Conservation (phyloP, 2,113 vertebrate species). For the Mobula birostris region DNA sequence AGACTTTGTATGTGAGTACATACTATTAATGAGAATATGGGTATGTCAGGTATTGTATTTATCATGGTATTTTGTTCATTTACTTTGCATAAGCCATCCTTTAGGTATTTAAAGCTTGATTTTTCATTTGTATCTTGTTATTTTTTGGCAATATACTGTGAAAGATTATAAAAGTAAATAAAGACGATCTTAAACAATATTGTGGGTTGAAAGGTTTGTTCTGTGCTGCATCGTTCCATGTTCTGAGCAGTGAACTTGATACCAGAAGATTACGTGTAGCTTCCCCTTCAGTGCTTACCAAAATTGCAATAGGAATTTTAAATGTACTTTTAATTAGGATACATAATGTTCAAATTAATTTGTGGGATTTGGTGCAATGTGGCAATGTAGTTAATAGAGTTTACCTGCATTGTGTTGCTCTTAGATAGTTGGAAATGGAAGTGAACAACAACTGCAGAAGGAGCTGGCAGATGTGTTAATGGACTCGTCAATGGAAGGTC, state of each 20-base stretch:
- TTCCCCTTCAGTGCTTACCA: not conserved
- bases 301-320: not conserved
- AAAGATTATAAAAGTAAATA: no score
- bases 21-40: not conserved
- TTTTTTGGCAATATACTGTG: not conserved
- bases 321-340: not conserved
- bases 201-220: no score
- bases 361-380: not conserved
- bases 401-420: conserved; percentile 15
- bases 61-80: not conserved
- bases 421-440: conserved; percentile 96
- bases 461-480: conserved; percentile 94
- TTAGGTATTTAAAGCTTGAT: not conserved
- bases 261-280: not conserved
- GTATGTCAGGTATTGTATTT: not conserved
- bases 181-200: not conserved
- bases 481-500: conserved; percentile 83
- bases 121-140: not conserved
- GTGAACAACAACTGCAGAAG: conserved; percentile 88
- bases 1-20: not conserved
- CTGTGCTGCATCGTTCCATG: no score
- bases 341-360: not conserved
- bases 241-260: not conserved
- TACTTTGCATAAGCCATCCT: not conserved
- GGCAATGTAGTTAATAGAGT: not conserved